phyloP scores from a whole-genome alignment of 2,888 invertebrate species.

The Pristionchus entomophagus region DNA sequence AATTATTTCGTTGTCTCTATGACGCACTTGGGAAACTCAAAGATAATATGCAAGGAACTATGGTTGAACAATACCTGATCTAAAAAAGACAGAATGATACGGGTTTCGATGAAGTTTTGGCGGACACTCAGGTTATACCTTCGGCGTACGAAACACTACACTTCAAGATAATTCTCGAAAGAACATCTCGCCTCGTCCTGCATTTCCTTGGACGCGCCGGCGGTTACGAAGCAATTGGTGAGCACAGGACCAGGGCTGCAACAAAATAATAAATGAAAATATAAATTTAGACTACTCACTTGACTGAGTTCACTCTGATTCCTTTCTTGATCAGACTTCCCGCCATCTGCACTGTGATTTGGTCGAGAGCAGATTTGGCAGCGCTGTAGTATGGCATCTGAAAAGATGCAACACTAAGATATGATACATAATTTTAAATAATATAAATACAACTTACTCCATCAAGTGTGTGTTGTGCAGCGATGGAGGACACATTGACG shows the following conservation, averaged over 20 bases:
- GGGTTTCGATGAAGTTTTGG: no score
- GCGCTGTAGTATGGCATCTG: background rate
- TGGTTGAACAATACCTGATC: no score
- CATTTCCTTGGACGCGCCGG: background rate
- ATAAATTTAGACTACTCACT: background rate
- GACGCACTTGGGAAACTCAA: no score
- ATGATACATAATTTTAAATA: background rate
- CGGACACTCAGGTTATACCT: no score
- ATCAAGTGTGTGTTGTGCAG: background rate
- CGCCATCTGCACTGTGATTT: no score
- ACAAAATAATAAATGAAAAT: background rate
- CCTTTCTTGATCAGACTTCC: no score
- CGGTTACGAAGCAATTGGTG: background rate
- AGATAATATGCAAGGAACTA: no score
- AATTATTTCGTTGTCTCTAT: no score
- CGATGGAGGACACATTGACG: conserved; percentile 27
- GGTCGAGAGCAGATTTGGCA: background rate
- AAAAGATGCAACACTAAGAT: background rate
- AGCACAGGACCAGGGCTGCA: background rate
- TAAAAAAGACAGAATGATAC: background rate
- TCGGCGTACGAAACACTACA: no score
- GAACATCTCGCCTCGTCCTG: no score
- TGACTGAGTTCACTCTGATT: no score
- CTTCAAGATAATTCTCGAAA: no score
- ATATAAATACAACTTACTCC: background rate